Evolutionary conservation across 2,113 vertebrate species (phyloP).

Genomic region (Mormyrus lacerda): DNA sequence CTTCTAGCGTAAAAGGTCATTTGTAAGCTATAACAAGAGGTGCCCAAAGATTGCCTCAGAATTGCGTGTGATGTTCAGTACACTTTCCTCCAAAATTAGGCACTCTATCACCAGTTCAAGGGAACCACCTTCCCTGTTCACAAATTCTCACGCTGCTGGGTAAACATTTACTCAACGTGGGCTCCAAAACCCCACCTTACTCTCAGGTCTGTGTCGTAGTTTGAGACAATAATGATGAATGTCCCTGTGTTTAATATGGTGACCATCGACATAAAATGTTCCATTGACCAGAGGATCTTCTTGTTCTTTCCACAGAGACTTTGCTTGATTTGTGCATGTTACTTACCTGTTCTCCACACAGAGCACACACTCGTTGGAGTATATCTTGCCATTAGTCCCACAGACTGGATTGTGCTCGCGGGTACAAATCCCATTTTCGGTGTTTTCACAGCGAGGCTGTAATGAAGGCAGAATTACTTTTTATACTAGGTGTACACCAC

Average conservation of each 20-base stretch:
- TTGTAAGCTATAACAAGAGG: neutral
- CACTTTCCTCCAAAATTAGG: neutral
- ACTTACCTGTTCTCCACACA: slow-evolving; percentile 42
- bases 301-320: neutral
- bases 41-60: neutral
- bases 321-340: neutral
- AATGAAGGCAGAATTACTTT: neutral
- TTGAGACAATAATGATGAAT: neutral
- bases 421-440: slow-evolving; percentile 19
- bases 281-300: neutral
- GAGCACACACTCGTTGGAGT: slow-evolving; percentile 46
- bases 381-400: slow-evolving; percentile 42
- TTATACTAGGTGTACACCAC: neutral
- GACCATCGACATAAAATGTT: neutral
- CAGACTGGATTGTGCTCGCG: slow-evolving; percentile 47
- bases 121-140: slow-evolving; percentile 13
- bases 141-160: slow-evolving; percentile 2
- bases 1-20: neutral
- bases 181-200: neutral
- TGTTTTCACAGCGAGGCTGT: slow-evolving; percentile 27
- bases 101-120: neutral
- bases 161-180: slow-evolving; percentile 4
- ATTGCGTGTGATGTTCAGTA: neutral
- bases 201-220: neutral
- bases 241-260: neutral